Conservation (phyloP, 2,797 vertebrate genomes). For the Ctenochaetus hawaiiensis region DNA sequence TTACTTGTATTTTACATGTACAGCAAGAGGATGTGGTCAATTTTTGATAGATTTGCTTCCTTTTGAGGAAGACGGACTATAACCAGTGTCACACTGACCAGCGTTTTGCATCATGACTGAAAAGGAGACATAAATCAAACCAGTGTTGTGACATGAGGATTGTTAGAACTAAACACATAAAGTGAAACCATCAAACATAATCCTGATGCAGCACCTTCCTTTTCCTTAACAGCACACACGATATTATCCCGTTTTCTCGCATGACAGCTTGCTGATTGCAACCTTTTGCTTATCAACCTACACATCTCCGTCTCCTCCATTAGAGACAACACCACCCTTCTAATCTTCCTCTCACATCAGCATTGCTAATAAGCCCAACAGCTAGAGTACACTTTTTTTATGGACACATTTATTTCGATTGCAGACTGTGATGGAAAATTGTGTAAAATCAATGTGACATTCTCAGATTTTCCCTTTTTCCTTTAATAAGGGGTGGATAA, state of each 20-base stretch:
- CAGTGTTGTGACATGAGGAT: not conserved
- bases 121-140: not conserved
- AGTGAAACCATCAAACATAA: slow-evolving; percentile 1
- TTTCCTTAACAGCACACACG: slow-evolving; percentile 1
- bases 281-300: slow-evolving; percentile 68
- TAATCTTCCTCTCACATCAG: slow-evolving; percentile 63
- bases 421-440: slow-evolving; percentile 12
- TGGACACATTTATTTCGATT: slow-evolving; percentile 32
- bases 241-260: slow-evolving; percentile 43
- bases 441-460: slow-evolving; percentile 12
- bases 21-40: not conserved
- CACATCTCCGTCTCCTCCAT: slow-evolving; percentile 45
- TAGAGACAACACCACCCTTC: slow-evolving; percentile 38
- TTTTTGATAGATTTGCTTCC: not conserved
- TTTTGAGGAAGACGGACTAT: not conserved
- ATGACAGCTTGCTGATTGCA: slow-evolving; percentile 67
- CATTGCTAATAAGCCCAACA: slow-evolving; percentile 56
- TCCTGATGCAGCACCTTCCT: not conserved
- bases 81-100: not conserved
- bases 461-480: not conserved
- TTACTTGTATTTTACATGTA: slow-evolving; percentile 7
- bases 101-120: not conserved
- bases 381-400: slow-evolving; percentile 24
- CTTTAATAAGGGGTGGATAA: slow-evolving; percentile 31
- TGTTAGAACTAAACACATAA: not conserved